These are phyloP conservation scores for Elephantulus edwardii DNA, from an alignment of 2,113 vertebrate genomes.

Conservation along the genomic window DNA sequence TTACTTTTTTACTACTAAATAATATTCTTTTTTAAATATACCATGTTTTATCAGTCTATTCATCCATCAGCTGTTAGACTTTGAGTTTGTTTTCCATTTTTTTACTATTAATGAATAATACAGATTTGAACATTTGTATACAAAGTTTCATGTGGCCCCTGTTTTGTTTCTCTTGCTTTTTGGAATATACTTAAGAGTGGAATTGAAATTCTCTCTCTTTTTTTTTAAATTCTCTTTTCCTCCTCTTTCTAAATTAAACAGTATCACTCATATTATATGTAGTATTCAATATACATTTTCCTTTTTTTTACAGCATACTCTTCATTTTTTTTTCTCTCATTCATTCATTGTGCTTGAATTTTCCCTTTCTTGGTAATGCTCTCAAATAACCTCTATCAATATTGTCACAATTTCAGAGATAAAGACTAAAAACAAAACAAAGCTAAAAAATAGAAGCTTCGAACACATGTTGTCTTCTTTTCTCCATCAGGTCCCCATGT, in stretches of 20 bases:
- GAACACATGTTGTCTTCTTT: background rate
- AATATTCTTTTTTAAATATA: background rate
- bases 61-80: background rate
- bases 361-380: slow-evolving; percentile 6
- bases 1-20: background rate
- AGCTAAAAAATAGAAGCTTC: background rate
- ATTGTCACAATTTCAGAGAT: background rate
- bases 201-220: too few species aligned
- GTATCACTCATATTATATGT: too few species aligned
- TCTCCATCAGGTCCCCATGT: background rate
- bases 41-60: background rate
- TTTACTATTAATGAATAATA: background rate
- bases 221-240: too few species aligned
- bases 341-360: too few species aligned
- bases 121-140: background rate
- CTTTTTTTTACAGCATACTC: too few species aligned
- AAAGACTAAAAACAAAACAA: background rate
- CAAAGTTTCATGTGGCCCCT: background rate
- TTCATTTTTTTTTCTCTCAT: too few species aligned
- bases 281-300: too few species aligned
- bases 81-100: background rate
- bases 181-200: background rate
- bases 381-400: background rate
- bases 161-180: slow-evolving; percentile 5
- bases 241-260: too few species aligned